Evolutionary conservation across 2,797 vertebrate species (phyloP).

Genomic region (Nyctalus aviator): DNA sequence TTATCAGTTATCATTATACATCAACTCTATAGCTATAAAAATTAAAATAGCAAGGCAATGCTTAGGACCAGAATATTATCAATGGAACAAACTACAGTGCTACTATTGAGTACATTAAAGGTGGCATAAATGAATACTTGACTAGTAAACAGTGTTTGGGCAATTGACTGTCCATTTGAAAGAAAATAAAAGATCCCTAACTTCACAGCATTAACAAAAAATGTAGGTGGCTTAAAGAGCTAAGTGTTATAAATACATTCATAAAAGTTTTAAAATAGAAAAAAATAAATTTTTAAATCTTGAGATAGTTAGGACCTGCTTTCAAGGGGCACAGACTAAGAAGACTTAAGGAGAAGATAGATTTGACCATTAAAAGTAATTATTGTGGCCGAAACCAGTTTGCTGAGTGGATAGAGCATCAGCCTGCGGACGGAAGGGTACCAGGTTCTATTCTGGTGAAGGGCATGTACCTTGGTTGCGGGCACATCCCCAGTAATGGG

Average conservation of each 20-base stretch:
- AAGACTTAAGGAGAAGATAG: not conserved
- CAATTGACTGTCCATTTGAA: not conserved
- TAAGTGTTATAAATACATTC: not conserved
- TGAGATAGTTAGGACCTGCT: not conserved
- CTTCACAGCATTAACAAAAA: not conserved
- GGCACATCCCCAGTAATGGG: no score
- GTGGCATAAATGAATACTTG: not conserved
- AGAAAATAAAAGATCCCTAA: not conserved
- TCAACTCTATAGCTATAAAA: not conserved
- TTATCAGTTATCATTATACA: not conserved
- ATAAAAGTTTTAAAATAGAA: not conserved
- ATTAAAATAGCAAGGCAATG: not conserved
- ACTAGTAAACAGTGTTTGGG: not conserved
- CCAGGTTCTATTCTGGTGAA: no score
- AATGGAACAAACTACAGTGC: not conserved
- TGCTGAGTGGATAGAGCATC: no score
- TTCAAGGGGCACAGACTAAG: not conserved
- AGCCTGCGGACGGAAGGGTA: no score
- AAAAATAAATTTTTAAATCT: not conserved
- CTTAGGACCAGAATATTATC: not conserved
- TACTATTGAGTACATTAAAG: not conserved
- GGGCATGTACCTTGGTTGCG: no score
- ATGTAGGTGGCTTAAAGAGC: not conserved
- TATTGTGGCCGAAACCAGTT: not conserved
- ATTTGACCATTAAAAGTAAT: constrained; percentile 16